Base-by-base conservation (phyloP, 2,797 vertebrate genomes). In the Protosalanx chinensis region DNA sequence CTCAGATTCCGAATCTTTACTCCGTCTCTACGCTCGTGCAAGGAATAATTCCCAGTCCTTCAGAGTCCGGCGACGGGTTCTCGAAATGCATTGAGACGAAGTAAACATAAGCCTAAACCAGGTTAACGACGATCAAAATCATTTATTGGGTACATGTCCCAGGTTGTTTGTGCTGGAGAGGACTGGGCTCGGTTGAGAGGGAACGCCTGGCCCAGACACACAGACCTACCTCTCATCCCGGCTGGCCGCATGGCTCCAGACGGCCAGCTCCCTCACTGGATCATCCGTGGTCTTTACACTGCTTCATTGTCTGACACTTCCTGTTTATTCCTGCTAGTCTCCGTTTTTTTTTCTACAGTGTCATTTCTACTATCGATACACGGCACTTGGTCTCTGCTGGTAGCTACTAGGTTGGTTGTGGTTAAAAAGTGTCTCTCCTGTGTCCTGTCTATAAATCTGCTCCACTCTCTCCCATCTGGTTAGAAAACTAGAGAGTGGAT, bases 261-360 rank as follows among this genome's bases (percentile, higher is more conserved):
- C 86, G 88, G 83, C 84, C 82, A 81, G 76, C 86, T 84, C 89
- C 88, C 88, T 91, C 88, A 91, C 84, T 79, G 82, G 81, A 85
- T 91, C 89, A 89, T 92, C 87, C 89, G 88, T 84, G 82, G 85
- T 81, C 84, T 89, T 90, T 89, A 91, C 88, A 85, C 85, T 84
- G 75, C 90, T 88, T 90, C 91, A 91, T 91, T 88, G 86, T 92
- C 86, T 92, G 90, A 92, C 88, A 86, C 84, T 86, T 90, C 83
- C 84, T 91, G 84, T 91, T 93, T 89, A 91, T 89, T 91, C 84
- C 82, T 70, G 73, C 70, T 78, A 72, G 80, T 75, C 71, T 80
- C 77, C 80, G 76, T n/a, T n/a, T 27, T 1, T 81, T 84, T 77
- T 81, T 85, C 61, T 81, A 86, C 60, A 35, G 57, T 66, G 20